These are phyloP conservation scores for Scrobipalpa costella DNA, from an alignment of 2,888 invertebrate genomes.

Conservation along the genomic window DNA sequence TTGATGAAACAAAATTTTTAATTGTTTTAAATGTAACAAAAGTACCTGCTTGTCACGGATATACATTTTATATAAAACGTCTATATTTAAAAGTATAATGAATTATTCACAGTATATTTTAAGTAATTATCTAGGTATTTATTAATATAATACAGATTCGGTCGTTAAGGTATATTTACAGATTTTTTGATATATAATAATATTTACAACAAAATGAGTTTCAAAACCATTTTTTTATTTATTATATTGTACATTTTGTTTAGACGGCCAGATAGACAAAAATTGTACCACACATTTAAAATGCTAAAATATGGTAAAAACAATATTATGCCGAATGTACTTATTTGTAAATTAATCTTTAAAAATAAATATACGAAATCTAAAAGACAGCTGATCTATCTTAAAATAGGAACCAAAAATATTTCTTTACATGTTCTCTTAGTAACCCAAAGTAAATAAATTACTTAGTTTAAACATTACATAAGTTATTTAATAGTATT, in stretches of 20 bases:
- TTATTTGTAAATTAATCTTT: slow-evolving; percentile 40
- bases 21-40: neutral
- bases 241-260: neutral
- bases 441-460: slow-evolving; percentile 66
- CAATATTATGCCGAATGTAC: slow-evolving; percentile 31
- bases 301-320: neutral
- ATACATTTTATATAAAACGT: slow-evolving; percentile 15
- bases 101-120: slow-evolving; percentile 26
- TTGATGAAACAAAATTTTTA: neutral
- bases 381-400: slow-evolving; percentile 62
- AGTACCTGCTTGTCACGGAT: slow-evolving; percentile 18
- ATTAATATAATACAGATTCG: slow-evolving; percentile 29
- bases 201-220: slow-evolving; percentile 43
- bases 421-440: slow-evolving; percentile 47
- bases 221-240: slow-evolving; percentile 31
- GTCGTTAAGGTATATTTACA: slow-evolving; percentile 44
- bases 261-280: slow-evolving; percentile 1
- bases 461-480: slow-evolving; percentile 51
- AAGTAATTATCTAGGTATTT: slow-evolving; percentile 19
- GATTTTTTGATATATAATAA: slow-evolving; percentile 30
- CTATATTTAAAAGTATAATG: slow-evolving; percentile 33
- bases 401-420: slow-evolving; percentile 79
- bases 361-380: slow-evolving; percentile 66
- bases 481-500: slow-evolving; percentile 50
- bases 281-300: neutral